phyloP scores from a whole-genome alignment of 2,797 vertebrate genomes.

The Schizopygopsis pylzovi region DNA sequence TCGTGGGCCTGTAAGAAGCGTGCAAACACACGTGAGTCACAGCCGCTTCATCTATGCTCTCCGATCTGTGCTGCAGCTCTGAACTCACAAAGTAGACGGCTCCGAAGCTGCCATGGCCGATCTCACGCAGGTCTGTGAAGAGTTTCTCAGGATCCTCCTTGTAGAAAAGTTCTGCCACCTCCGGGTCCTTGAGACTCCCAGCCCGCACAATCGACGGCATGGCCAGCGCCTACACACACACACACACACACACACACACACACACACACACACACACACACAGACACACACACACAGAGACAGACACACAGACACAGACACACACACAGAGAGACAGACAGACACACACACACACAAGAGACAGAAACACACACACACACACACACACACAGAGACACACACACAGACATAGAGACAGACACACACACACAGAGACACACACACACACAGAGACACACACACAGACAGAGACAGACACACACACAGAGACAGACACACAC shows the following conservation, averaged over 20 bases:
- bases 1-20: slow-evolving; percentile 82
- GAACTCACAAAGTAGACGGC: slow-evolving; percentile 91
- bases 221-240: slow-evolving; percentile 78
- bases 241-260: slow-evolving; percentile 46
- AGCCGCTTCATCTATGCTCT: slow-evolving; percentile 17
- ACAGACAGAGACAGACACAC: no score
- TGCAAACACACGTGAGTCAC: neutral
- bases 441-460: no score
- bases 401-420: no score
- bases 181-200: slow-evolving; percentile 94
- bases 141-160: slow-evolving; percentile 95
- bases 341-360: no score
- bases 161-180: slow-evolving; percentile 94
- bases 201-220: slow-evolving; percentile 93
- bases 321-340: no score
- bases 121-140: slow-evolving; percentile 92
- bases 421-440: no score
- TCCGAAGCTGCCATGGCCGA: slow-evolving; percentile 94
- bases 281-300: no score
- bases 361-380: no score
- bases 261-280: no score
- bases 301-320: no score
- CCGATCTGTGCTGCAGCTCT: neutral
- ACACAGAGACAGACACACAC: no score
- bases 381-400: no score